Evolutionary conservation across 2,113 vertebrate genomes (phyloP).

Genomic region (Pelmatolapia mariae): DNA sequence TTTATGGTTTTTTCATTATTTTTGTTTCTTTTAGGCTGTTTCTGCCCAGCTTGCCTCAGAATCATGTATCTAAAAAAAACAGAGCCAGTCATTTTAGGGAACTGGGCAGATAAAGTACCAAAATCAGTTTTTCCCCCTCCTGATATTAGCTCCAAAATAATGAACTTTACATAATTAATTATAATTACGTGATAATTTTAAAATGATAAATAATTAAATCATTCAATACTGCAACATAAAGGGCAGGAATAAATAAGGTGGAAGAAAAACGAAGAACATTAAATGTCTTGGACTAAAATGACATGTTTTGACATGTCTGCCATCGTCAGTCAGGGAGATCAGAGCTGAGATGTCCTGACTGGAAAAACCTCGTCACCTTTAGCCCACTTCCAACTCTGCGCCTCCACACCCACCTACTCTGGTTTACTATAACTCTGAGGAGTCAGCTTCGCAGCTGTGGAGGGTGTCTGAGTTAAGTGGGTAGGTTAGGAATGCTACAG

Average conservation of each 20-base stretch:
- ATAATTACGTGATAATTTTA: neutral
- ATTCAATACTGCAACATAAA: neutral
- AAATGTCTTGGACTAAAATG: neutral
- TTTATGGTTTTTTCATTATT: neutral
- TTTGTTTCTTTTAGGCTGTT: neutral
- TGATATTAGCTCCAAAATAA: rapidly evolving
- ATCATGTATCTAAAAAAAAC: neutral
- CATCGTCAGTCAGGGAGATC: neutral
- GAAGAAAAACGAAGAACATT: neutral
- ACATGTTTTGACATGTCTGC: neutral
- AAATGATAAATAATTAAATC: neutral
- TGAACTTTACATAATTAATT: neutral
- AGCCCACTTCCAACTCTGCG: neutral
- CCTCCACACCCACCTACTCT: neutral
- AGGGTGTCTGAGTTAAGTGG: neutral
- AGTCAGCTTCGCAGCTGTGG: neutral
- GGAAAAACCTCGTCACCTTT: neutral
- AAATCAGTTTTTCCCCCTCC: neutral
- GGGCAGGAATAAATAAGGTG: neutral
- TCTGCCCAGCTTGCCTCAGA: neutral
- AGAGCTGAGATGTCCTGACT: neutral
- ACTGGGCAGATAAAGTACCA: neutral
- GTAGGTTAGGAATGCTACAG: neutral
- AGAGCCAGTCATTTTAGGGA: neutral
- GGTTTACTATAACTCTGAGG: neutral